Percentiles rank a stretch among this genome's conserved stretches.
phyloP scores from a whole-genome alignment of 2,113 vertebrate genomes.

The Rhinopithecus roxellana region DNA sequence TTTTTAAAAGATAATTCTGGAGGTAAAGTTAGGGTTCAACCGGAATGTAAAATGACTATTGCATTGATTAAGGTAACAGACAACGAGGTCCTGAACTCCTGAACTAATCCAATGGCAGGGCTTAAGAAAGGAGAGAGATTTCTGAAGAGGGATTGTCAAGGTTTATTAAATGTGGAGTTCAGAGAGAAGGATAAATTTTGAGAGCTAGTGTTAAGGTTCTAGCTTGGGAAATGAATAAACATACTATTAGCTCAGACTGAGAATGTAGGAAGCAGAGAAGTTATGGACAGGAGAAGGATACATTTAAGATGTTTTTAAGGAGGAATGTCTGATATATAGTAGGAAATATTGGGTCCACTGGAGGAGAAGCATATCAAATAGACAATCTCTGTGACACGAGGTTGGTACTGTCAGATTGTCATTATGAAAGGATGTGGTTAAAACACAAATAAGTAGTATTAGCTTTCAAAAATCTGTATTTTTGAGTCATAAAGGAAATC shows the following conservation, averaged over 20 bases:
- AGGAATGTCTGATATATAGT: rapidly evolving
- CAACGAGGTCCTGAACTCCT: neutral
- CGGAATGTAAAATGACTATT: neutral
- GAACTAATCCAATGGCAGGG: neutral
- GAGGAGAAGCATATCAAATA: neutral
- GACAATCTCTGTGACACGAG: neutral
- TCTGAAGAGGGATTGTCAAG: neutral
- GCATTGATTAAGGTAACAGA: neutral
- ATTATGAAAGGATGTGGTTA: neutral
- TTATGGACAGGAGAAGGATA: neutral
- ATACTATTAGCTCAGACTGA: neutral
- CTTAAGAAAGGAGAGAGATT: neutral
- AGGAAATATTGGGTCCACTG: neutral
- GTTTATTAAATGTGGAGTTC: neutral
- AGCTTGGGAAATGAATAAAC: neutral
- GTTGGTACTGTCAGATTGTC: neutral
- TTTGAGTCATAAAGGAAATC: neutral
- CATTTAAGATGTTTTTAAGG: neutral
- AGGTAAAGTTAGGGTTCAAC: neutral
- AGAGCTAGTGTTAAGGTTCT: neutral
- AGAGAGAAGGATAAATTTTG: neutral
- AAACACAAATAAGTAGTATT: neutral
- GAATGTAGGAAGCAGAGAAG: neutral
- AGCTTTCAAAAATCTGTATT: neutral
- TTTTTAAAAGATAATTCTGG: neutral